phyloP scores from a whole-genome alignment of 2,797 vertebrate species.

The Thripadectes ignobilis region DNA sequence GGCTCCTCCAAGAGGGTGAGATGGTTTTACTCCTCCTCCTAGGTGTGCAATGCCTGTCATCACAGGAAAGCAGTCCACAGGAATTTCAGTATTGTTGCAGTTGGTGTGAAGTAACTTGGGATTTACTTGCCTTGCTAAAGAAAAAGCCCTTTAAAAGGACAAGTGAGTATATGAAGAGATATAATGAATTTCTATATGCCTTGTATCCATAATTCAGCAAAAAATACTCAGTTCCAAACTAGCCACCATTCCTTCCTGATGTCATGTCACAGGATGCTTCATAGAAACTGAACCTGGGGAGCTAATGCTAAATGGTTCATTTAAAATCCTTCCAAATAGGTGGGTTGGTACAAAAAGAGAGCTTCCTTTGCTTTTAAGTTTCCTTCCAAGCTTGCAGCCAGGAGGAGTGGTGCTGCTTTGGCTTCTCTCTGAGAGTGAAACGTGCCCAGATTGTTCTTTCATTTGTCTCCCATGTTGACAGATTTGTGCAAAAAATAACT shows the following conservation, averaged over 20 bases:
- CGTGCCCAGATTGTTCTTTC: neutral
- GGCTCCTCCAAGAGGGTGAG: neutral
- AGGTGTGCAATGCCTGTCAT: neutral
- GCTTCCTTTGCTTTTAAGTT: neutral
- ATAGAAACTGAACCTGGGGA: neutral
- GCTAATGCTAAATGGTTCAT: neutral
- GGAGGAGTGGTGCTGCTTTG: neutral
- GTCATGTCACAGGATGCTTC: neutral
- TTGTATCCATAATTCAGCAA: neutral
- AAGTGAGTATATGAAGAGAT: neutral
- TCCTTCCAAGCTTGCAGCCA: neutral
- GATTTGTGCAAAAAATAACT: neutral
- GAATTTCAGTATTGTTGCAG: neutral
- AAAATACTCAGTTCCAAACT: neutral
- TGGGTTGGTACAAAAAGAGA: neutral
- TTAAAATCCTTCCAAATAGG: neutral
- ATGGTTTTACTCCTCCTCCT: neutral
- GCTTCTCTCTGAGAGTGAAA: neutral
- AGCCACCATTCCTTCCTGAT: neutral
- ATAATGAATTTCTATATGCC: neutral
- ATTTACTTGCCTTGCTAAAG: neutral
- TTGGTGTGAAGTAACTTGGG: neutral
- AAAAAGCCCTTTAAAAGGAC: neutral
- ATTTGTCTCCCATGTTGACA: neutral
- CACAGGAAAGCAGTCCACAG: neutral